Evolutionary conservation across 1,140 invertebrate genomes (phyloP).

Genomic region (Neodiprion virginianus): DNA sequence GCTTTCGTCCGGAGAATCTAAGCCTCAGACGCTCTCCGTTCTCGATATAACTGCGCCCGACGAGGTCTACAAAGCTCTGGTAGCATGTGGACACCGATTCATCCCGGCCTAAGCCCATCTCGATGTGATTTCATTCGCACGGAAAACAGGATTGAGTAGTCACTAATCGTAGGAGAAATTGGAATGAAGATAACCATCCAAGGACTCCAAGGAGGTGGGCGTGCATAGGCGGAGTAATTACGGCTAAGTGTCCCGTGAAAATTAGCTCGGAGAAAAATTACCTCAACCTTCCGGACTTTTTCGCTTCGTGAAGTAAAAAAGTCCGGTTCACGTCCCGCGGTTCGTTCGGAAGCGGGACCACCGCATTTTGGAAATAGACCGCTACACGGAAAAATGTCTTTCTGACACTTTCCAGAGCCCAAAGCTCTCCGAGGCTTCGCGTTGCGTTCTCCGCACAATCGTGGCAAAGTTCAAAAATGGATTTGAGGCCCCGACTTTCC

Average conservation of each 20-base stretch:
- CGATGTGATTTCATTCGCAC: too few species aligned
- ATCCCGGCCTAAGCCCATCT: too few species aligned
- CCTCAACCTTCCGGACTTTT: not conserved
- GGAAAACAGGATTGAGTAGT: too few species aligned
- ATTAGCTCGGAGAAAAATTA: not conserved
- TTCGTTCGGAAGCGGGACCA: not conserved
- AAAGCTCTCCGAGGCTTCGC: not conserved
- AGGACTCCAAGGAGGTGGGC: too few species aligned
- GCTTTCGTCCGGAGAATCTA: not conserved
- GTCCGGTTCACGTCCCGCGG: too few species aligned
- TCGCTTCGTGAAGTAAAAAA: not conserved
- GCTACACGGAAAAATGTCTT: not conserved
- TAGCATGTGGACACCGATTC: too few species aligned
- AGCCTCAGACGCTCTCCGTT: not conserved
- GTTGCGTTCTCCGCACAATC: not conserved
- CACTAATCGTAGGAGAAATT: too few species aligned
- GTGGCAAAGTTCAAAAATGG: not conserved
- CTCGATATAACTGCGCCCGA: too few species aligned
- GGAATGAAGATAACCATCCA: too few species aligned
- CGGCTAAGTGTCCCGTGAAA: not conserved
- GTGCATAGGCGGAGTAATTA: too few species aligned
- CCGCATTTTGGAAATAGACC: not conserved
- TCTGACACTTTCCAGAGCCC: not conserved
- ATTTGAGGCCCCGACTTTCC: too few species aligned
- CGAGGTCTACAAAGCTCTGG: too few species aligned